Evolutionary conservation across 2,113 vertebrate species (phyloP), one percentile per base, ranked within the genome.

Genomic region (Glaucomys volans): DNA sequence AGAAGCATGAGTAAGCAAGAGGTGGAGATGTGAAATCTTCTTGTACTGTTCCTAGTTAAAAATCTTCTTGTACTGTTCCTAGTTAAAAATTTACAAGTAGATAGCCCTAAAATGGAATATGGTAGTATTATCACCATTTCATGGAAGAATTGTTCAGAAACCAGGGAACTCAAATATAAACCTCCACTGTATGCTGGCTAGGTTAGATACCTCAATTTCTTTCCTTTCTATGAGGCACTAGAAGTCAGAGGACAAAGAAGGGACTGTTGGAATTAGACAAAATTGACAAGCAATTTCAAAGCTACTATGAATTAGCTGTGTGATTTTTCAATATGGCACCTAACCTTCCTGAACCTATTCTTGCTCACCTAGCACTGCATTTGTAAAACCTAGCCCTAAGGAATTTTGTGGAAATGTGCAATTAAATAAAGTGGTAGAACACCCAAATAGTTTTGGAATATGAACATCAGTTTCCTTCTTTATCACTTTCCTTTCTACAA

Each of bases 61-160:
- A 77, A 83, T 71, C 83, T 75, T 26, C 79, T 69, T 72, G 14
- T 37, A 32, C 40, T 90, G 37, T 30, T 50, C 26, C 26, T n/a
- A 80, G 71, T 85, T 92, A 92, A 69, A 90, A 77, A 83, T 71
- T 91, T 75, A 52, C 50, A 17, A 97, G 47, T n/a, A 59, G 66
- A 40, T 42, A 94, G 69, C 10, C 10, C 40, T 83, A n/a, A 59
- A 42, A 44, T 30, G 35, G 30, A 76, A 83, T 42, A 26, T 16
- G 28, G 50, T 80, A 22, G 66, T 66, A 3, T 84, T 59, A 42
- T 69, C 42, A 57, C n/a, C 8, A 40, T 89, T 92, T 87, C 32
- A 9, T 69, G 32, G 32, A 95, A 96, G 40, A 82, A 44, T 40
- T 87, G 12, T 32, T 97, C 82, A 76, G 57, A 94, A 83, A 75